phyloP scores from a whole-genome alignment of 1,140 invertebrate species.

The Platorchestia sp. region DNA sequence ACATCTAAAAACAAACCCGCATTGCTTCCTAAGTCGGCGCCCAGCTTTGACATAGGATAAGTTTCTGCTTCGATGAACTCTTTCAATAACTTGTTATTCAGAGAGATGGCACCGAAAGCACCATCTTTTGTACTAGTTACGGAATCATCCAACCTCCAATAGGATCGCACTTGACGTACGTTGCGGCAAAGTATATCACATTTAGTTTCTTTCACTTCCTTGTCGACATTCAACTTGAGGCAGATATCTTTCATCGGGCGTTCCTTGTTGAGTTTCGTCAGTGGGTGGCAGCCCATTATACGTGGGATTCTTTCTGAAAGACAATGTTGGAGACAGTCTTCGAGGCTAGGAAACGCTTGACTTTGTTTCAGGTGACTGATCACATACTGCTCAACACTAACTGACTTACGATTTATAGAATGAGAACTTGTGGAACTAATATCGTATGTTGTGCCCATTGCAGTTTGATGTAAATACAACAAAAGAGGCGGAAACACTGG shows the following conservation, averaged over 20 bases:
- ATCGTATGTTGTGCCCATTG: not conserved
- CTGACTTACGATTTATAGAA: not conserved
- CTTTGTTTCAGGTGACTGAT: not conserved
- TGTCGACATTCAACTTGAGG: not conserved
- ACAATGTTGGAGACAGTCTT: not conserved
- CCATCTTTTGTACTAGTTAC: not conserved
- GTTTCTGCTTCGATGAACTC: not conserved
- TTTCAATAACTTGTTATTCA: not conserved
- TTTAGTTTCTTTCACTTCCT: not conserved
- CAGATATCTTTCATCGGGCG: slow-evolving; percentile 4
- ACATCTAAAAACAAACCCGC: not conserved
- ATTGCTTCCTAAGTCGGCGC: slow-evolving; percentile 7
- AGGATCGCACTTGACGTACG: not conserved
- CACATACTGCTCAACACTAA: not conserved
- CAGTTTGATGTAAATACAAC: not conserved
- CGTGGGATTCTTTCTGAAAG: not conserved
- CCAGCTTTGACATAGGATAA: not conserved
- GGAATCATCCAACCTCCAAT: not conserved
- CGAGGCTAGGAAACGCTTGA: not conserved
- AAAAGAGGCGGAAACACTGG: not conserved
- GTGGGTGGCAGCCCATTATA: not conserved
- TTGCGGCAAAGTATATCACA: slow-evolving; percentile 10
- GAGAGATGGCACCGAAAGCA: not conserved
- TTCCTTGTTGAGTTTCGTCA: not conserved
- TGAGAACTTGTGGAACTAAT: not conserved